A percentile compares a stretch with the other conserved stretches of the same genome.
Evolutionary conservation across 2,113 vertebrate species (phyloP).

Genomic region (Xerus inauris): DNA sequence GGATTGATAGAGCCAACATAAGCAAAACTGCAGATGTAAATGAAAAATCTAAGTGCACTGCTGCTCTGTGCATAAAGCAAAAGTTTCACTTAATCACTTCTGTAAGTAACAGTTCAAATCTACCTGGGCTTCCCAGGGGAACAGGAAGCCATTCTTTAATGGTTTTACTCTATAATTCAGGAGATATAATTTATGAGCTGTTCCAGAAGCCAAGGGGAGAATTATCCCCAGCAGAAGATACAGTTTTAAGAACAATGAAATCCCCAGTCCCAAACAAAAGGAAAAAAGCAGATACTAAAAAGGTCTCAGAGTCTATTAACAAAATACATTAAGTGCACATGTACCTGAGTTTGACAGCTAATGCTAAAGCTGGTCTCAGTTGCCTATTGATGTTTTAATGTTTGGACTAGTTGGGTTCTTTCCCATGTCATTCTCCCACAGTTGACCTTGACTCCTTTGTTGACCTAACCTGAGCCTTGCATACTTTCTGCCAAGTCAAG

Average conservation of each 20-base stretch:
- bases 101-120: background rate
- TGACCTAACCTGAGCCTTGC: conserved; percentile 66
- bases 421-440: conserved; percentile 58
- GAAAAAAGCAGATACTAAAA: background rate
- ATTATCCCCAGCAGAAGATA: background rate
- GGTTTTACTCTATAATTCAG: background rate
- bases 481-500: conserved; percentile 58
- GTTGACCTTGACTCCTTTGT: conserved; percentile 73
- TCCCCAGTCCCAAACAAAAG: background rate
- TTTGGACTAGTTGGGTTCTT: conserved; percentile 69
- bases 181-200: conserved; percentile 58
- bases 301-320: background rate
- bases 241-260: conserved; percentile 29
- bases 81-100: conserved; percentile 26
- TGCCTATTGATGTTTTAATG: conserved; percentile 70
- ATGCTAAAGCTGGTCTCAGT: background rate
- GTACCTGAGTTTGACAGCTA: conserved; percentile 35
- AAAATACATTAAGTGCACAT: background rate
- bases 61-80: background rate
- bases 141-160: conserved; percentile 16
- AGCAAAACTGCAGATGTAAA: conserved; percentile 38
- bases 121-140: background rate
- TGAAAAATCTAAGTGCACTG: background rate
- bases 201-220: conserved; percentile 24
- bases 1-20: conserved; percentile 42